A percentile compares a stretch with the other conserved stretches of the same genome.
phyloP scores from a whole-genome alignment of 2,113 vertebrate species.

The Hippolais icterina region DNA sequence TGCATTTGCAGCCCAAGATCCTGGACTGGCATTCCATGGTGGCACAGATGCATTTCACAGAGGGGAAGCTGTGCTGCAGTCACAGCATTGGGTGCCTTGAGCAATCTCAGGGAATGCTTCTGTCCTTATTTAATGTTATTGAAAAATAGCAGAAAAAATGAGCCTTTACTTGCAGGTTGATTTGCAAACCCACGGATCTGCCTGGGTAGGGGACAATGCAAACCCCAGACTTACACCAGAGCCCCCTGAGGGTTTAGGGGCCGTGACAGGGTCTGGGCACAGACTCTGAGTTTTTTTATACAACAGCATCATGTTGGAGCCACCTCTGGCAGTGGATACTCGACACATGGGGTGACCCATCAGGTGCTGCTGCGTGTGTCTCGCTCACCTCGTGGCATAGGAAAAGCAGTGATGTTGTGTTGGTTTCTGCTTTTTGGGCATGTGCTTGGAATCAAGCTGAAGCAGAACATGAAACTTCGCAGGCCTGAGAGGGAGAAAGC shows the following conservation, averaged over 20 bases:
- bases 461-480: not conserved
- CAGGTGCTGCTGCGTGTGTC: rapidly evolving
- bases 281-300: not conserved
- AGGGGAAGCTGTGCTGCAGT: not conserved
- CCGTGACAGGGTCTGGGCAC: not conserved
- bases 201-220: not conserved
- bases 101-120: not conserved
- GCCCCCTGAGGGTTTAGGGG: not conserved
- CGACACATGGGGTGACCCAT: rapidly evolving
- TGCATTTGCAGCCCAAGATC: not conserved
- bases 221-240: not conserved
- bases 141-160: not conserved
- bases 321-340: rapidly evolving
- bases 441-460: rapidly evolving
- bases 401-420: not conserved
- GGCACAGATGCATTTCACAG: not conserved
- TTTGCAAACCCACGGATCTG: not conserved
- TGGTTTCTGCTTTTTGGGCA: not conserved
- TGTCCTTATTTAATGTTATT: not conserved
- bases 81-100: not conserved
- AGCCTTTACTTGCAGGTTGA: not conserved
- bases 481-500: not conserved
- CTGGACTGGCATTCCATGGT: not conserved
- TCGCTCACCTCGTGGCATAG: rapidly evolving
- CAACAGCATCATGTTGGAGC: rapidly evolving